These are phyloP conservation scores for Indicator maculatus DNA, from an alignment of 2,113 vertebrate species.

Conservation along the genomic window DNA sequence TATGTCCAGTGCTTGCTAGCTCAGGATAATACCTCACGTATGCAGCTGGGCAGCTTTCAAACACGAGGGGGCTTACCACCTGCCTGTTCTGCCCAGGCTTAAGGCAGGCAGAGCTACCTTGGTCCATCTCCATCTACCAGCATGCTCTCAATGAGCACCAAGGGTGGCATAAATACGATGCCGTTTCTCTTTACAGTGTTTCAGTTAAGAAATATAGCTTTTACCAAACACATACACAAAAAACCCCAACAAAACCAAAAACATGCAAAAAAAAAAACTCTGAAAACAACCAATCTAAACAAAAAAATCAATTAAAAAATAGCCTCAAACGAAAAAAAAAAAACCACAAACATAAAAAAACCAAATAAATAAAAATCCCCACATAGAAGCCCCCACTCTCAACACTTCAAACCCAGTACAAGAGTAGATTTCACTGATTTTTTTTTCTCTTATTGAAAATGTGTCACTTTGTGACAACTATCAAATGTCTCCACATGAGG, in stretches of 20 bases:
- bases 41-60: not conserved
- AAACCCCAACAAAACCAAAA: not conserved
- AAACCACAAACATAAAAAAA: too few species aligned
- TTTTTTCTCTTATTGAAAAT: not conserved
- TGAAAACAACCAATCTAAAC: too few species aligned
- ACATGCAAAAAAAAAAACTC: accelerated
- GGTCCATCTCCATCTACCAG: not conserved
- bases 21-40: not conserved
- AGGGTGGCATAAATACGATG: not conserved
- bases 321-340: too few species aligned
- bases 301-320: too few species aligned
- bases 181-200: not conserved
- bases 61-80: not conserved
- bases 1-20: not conserved
- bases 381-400: accelerated
- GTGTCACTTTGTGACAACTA: not conserved
- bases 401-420: not conserved
- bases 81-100: not conserved
- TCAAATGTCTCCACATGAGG: not conserved
- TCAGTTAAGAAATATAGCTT: not conserved
- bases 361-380: too few species aligned
- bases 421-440: accelerated
- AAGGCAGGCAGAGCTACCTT: not conserved
- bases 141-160: not conserved
- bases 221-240: too few species aligned